These are phyloP conservation scores for Lophotis ruficrista DNA, from an alignment of 2,113 vertebrate genomes.

Conservation along the genomic window DNA sequence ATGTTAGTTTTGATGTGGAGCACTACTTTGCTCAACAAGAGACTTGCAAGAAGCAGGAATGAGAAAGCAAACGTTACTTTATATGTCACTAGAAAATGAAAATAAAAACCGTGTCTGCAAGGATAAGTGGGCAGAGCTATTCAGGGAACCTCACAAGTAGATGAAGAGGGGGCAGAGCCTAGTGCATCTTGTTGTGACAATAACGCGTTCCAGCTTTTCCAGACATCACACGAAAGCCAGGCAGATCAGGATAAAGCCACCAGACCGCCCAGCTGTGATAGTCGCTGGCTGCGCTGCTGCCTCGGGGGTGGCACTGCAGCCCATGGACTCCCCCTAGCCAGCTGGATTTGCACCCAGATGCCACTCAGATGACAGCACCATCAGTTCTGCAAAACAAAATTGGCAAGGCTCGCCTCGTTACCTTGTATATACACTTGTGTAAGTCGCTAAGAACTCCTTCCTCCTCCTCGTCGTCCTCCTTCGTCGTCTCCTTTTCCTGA, in stretches of 20 bases:
- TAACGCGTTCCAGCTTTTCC: not conserved
- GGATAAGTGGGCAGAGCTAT: not conserved
- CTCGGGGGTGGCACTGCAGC: not conserved
- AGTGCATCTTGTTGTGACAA: not conserved
- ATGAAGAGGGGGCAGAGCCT: not conserved
- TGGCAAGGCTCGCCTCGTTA: conserved; percentile 30
- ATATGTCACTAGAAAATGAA: conserved; percentile 42
- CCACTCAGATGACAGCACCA: not conserved
- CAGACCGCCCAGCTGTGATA: rapidly evolving
- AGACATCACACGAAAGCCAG: not conserved
- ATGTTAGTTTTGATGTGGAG: not conserved
- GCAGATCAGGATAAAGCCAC: not conserved
- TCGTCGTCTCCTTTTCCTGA: conserved; percentile 95
- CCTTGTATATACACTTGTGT: conserved; percentile 99
- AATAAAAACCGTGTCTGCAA: not conserved
- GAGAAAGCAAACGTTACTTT: conserved; percentile 2
- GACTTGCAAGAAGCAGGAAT: not conserved
- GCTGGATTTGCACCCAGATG: not conserved
- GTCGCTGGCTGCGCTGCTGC: not conserved
- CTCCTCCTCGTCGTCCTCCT: conserved; percentile 85
- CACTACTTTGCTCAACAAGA: not conserved
- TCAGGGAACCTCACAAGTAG: not conserved
- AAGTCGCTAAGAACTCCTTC: conserved; percentile 90
- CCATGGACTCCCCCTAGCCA: rapidly evolving
- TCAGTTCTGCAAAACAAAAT: rapidly evolving